Percentiles rank a stretch among this genome's conserved stretches.
Evolutionary conservation across 2,113 vertebrate species (phyloP).

Genomic region (Tyrannus savana): DNA sequence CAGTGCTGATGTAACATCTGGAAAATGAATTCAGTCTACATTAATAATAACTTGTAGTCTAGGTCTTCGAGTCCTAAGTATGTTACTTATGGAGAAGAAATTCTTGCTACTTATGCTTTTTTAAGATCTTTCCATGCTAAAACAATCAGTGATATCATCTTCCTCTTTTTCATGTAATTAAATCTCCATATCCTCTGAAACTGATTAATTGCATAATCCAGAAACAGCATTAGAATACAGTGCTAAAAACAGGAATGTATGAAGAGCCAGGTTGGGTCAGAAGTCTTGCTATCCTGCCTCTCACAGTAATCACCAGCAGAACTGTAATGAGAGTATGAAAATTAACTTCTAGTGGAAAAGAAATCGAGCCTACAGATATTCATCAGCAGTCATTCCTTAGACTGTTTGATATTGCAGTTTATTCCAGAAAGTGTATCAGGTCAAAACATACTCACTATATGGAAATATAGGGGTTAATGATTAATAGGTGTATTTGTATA

Average conservation of each 20-base stretch:
- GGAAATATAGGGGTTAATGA: not conserved
- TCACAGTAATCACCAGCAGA: not conserved
- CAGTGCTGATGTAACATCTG: slow-evolving; percentile 36
- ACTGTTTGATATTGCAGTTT: not conserved
- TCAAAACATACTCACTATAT: accelerated
- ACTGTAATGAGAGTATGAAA: not conserved
- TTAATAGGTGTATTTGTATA: not conserved
- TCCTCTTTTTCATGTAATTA: not conserved
- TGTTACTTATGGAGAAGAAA: not conserved
- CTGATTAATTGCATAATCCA: not conserved
- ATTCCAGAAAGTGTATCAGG: not conserved
- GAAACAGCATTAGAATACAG: not conserved
- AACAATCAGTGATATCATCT: slow-evolving; percentile 25
- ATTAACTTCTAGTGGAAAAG: not conserved
- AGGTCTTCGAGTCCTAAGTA: not conserved
- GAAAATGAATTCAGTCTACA: not conserved
- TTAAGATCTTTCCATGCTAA: slow-evolving; percentile 20
- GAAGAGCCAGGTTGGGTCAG: not conserved
- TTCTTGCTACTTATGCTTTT: not conserved
- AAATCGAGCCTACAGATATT: not conserved
- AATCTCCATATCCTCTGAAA: not conserved
- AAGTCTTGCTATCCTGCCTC: not conserved
- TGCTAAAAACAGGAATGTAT: not conserved
- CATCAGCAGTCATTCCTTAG: not conserved
- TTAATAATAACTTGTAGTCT: not conserved